A percentile compares a stretch with the other conserved stretches of the same genome.
Evolutionary conservation across 2,113 vertebrate genomes (phyloP).

Genomic region (Sinocyclocheilus anshuiensis): DNA sequence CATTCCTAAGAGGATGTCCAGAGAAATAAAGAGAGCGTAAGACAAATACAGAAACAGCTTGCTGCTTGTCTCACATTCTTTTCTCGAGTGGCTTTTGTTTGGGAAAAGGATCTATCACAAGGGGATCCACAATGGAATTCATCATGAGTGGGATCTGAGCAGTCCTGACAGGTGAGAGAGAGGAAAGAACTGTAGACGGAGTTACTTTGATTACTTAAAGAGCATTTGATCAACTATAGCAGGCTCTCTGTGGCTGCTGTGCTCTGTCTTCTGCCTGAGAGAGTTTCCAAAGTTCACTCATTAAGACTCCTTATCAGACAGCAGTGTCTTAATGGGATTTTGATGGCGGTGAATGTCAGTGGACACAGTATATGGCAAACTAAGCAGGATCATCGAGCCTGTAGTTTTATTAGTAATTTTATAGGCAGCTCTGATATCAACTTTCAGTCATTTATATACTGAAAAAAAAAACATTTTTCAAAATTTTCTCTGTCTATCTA

Average conservation of each 20-base stretch:
- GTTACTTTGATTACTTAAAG: constrained; percentile 57
- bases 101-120: constrained; percentile 41
- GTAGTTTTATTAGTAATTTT: not conserved
- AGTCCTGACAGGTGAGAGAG: constrained; percentile 57
- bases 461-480: too few relatives aligned
- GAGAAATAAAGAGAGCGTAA: constrained; percentile 9
- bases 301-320: constrained; percentile 50
- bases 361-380: constrained; percentile 37
- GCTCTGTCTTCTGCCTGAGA: constrained; percentile 47
- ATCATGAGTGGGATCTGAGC: constrained; percentile 60
- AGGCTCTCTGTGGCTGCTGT: not conserved
- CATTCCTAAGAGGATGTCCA: constrained; percentile 26
- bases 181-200: constrained; percentile 16
- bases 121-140: constrained; percentile 61
- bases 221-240: constrained; percentile 58
- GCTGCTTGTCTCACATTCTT: constrained; percentile 57
- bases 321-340: constrained; percentile 45
- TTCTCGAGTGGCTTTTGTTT: constrained; percentile 55
- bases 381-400: not conserved
- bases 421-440: not conserved
- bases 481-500: too few relatives aligned
- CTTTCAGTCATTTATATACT: not conserved
- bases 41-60: constrained; percentile 37
- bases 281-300: constrained; percentile 51
- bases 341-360: constrained; percentile 54